Base-by-base conservation (phyloP, 1,140 invertebrate species). In the Drosophila albomicans region DNA sequence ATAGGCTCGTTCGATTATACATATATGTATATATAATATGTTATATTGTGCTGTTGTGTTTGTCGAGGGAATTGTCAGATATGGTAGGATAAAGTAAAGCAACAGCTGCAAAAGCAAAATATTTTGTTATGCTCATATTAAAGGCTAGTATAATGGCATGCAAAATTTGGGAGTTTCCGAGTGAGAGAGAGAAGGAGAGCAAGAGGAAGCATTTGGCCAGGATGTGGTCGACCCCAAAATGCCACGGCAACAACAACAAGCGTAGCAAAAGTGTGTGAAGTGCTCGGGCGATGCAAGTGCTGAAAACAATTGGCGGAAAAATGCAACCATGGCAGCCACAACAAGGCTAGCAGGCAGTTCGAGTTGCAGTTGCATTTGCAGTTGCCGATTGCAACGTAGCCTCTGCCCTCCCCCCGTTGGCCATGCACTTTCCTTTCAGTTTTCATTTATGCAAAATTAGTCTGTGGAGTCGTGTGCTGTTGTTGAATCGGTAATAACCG, bases 271-370 rank as follows among this genome's bases (percentile, higher is more conserved):
- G 82, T 76, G 71, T 79, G 79, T 82, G 64, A 79, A 75, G 68
- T 1, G 20, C 13, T 4, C 51, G 15, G 49, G 45, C 58, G 11
- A 45, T 5, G 13, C 58, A 32, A 46, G 25, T 65, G 35, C 16
- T 30, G 10, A 85, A 76, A 84, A 84, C 81, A 84, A 84, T 80
- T 85, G 78, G 51, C 68, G 80, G 51, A 82, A 82, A 79, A 82
- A 77, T 69, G 45, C 28, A 73, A 73, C 49, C 11, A 52, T 52
- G 41, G 57, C 52, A 43, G 30, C 52, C 64, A 13, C 30, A 48
- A 46, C 11, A 38, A 58, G 38, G 11, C 11, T 4, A 46, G 15
- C 48, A 51, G 10, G 13, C 48, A 51, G 48, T 28, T 28, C 6
- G 49, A 51, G 20, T 25, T 25, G 46, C 32, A 46, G 46, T 35